Evolutionary conservation across 1,140 invertebrate genomes (phyloP).

Genomic region (Bacillus rossius): DNA sequence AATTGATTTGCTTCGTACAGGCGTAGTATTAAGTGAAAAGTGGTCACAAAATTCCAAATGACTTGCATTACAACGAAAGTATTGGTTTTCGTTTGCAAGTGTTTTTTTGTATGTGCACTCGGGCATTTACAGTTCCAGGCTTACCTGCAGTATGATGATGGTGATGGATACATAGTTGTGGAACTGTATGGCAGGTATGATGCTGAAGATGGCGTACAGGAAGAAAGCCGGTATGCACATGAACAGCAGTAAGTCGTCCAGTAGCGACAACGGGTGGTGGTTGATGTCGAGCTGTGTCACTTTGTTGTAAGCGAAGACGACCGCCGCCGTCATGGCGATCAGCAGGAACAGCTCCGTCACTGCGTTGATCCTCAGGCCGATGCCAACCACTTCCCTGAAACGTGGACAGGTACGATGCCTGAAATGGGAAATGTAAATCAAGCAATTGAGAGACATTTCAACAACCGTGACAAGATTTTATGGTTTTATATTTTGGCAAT

Average conservation of each 20-base stretch:
- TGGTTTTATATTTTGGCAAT: too few relatives aligned
- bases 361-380: constrained; percentile 44
- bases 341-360: constrained; percentile 46
- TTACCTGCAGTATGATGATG: constrained; percentile 50
- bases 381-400: constrained; percentile 38
- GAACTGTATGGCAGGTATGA: constrained; percentile 53
- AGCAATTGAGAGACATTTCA: too few relatives aligned
- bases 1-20: too few relatives aligned
- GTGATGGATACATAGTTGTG: constrained; percentile 46
- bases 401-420: too few relatives aligned
- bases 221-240: constrained; percentile 69
- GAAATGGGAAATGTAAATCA: too few relatives aligned
- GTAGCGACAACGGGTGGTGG: constrained; percentile 54
- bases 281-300: constrained; percentile 57
- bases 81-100: too few relatives aligned
- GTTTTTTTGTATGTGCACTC: too few relatives aligned
- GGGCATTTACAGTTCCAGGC: too few relatives aligned
- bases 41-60: too few relatives aligned
- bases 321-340: constrained; percentile 47
- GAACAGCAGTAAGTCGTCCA: constrained; percentile 64
- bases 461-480: too few relatives aligned
- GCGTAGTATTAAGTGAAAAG: too few relatives aligned
- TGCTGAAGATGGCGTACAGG: constrained; percentile 57
- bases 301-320: constrained; percentile 51
- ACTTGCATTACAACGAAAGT: too few relatives aligned